Conservation (phyloP, 2,113 vertebrate species). For the Podilymbus podiceps region DNA sequence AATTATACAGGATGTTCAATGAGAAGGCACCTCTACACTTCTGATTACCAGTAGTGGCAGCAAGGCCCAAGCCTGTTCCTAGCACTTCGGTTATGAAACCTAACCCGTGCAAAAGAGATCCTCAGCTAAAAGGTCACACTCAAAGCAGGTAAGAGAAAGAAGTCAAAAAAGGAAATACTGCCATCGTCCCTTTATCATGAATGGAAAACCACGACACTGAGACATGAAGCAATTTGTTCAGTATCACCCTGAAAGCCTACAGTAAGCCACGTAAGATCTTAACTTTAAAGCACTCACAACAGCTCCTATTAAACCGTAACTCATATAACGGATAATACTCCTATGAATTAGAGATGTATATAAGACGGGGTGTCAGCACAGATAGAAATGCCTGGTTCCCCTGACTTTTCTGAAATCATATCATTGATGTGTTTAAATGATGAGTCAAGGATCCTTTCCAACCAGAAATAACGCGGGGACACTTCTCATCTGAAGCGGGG, state of each 20-base stretch:
- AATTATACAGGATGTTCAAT: background rate
- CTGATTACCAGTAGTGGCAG: background rate
- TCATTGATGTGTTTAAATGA: background rate
- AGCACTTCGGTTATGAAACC: background rate
- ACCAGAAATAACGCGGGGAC: accelerated
- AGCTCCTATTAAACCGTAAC: background rate
- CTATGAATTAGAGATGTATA: background rate
- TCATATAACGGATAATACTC: background rate
- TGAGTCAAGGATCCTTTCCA: background rate
- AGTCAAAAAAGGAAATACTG: background rate
- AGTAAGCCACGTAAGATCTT: background rate
- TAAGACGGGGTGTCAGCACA: background rate
- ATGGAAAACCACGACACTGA: background rate
- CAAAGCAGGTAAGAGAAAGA: background rate
- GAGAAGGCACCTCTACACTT: background rate
- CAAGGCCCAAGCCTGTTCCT: background rate
- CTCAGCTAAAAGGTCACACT: background rate
- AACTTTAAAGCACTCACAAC: background rate
- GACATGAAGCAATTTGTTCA: background rate
- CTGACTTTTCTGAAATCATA: background rate
- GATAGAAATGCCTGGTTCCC: background rate
- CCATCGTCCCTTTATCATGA: background rate
- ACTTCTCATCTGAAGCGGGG: background rate
- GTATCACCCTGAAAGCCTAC: background rate
- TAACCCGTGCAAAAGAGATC: background rate